Evolutionary conservation across 2,888 invertebrate species (phyloP), one percentile per base, ranked within the genome.

Genomic region (Laothoe populi): DNA sequence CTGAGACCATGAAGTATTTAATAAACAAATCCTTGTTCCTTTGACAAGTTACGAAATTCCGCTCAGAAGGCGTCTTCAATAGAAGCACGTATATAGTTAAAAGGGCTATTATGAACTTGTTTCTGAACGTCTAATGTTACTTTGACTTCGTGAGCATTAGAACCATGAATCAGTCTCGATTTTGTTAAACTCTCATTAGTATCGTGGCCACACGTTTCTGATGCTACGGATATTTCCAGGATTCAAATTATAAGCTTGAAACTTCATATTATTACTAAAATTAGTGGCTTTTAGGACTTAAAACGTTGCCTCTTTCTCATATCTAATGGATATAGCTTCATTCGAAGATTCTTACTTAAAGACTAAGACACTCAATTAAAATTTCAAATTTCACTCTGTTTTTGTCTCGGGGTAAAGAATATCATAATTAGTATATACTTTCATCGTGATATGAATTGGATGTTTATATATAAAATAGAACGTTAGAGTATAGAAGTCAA

Each of bases 121-220:
- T 45, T 59, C 45, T 45, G 59, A 31, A 10, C 26, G 26, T 31
- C 19, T 61, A 57, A 61, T 44, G 61, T 61, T 45, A 19, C 57
- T 46, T 46, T 45, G 57, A 62, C 46, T 58, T 49, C 31, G n/a
- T 59, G 45, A 59, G 42, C 46, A 38, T 58, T 46, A 58, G n/a
- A 38, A 35, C 23, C 58, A 62, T 58, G 62, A 62, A 62, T 62
- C 62, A 62, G 58, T 62, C 58, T 62, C 40, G 58, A 58, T 62
- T 62, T 62, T 58, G 58, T 60, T 53, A 60, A 49, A 42, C 49
- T 53, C 49, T 19, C 31, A 31, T 26, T 31, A 19, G 46, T 13
- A 21, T 48, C 4, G 48, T 21, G 2, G 44, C 48, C 23, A 46
- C 8, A 4, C 8, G 4, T 45, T 31, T 0, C 19, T 1, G 11